phyloP scores from a whole-genome alignment of 2,797 vertebrate species.

The Sphaeramia orbicularis region DNA sequence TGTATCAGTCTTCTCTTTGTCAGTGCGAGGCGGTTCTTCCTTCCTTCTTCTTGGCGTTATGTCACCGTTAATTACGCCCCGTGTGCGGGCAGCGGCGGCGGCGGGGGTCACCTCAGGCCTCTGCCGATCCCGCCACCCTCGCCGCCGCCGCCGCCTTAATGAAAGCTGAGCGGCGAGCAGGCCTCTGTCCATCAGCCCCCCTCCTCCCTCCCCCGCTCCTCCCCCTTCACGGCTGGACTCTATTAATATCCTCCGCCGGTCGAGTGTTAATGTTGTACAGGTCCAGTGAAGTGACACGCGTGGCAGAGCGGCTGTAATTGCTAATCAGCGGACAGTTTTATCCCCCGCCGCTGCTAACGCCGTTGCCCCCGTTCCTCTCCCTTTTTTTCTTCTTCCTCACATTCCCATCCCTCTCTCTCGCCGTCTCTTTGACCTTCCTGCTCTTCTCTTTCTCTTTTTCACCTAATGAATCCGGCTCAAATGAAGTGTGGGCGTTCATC shows the following conservation, averaged over 20 bases:
- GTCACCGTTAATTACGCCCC: slow-evolving; percentile 58
- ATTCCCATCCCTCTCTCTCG: slow-evolving; percentile 5
- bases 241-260: slow-evolving; percentile 82
- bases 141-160: slow-evolving; percentile 48
- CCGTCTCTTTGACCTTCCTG: slow-evolving; percentile 42
- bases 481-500: slow-evolving; percentile 83
- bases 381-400: slow-evolving; percentile 13
- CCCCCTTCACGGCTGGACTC: slow-evolving; percentile 72
- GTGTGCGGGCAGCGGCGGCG: slow-evolving; percentile 12
- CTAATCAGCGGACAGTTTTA: slow-evolving; percentile 87
- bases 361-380: neutral
- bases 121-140: slow-evolving; percentile 39
- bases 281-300: slow-evolving; percentile 84
- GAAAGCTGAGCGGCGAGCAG: slow-evolving; percentile 67
- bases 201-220: slow-evolving; percentile 59
- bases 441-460: slow-evolving; percentile 47
- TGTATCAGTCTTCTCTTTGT: slow-evolving; percentile 1
- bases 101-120: slow-evolving; percentile 43
- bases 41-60: slow-evolving; percentile 23
- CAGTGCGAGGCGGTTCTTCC: slow-evolving; percentile 26
- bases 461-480: slow-evolving; percentile 83
- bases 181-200: slow-evolving; percentile 64
- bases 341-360: slow-evolving; percentile 45
- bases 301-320: slow-evolving; percentile 79
- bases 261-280: slow-evolving; percentile 82